phyloP scores from a whole-genome alignment of 2,888 invertebrate species.

The Mayetiola destructor region DNA sequence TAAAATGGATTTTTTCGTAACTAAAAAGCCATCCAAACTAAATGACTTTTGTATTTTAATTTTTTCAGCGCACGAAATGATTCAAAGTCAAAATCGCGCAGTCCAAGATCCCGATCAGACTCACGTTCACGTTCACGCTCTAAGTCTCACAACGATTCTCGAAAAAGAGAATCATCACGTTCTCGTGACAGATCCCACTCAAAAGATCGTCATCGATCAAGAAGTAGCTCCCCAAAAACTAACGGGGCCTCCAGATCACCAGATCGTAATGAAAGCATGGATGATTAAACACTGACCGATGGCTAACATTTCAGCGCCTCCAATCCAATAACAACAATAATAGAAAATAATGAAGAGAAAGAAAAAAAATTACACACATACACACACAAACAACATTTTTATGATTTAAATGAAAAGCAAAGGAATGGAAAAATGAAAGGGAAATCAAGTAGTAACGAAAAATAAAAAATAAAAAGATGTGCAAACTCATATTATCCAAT shows the following conservation, averaged over 20 bases:
- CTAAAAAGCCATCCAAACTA: background rate
- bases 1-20: background rate
- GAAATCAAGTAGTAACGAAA: too few relatives aligned
- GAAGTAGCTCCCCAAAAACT: slow-evolving; percentile 39
- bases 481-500: too few relatives aligned
- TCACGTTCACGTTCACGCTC: slow-evolving; percentile 37
- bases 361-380: too few relatives aligned
- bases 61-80: background rate
- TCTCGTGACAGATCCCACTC: slow-evolving; percentile 50
- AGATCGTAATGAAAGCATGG: slow-evolving; percentile 37
- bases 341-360: too few relatives aligned
- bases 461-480: too few relatives aligned
- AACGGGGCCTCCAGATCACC: slow-evolving; percentile 38
- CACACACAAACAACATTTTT: too few relatives aligned
- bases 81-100: background rate
- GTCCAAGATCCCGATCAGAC: slow-evolving; percentile 32
- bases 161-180: slow-evolving; percentile 34
- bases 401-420: too few relatives aligned
- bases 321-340: slow-evolving; percentile 1
- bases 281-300: too few relatives aligned
- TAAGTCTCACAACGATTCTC: slow-evolving; percentile 37
- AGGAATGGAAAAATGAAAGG: too few relatives aligned
- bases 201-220: slow-evolving; percentile 41
- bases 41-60: background rate
- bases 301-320: background rate